Percentiles rank a stretch among this genome's conserved stretches.
Evolutionary conservation across 2,888 invertebrate genomes (phyloP).

Genomic region (Conomelus anceps): DNA sequence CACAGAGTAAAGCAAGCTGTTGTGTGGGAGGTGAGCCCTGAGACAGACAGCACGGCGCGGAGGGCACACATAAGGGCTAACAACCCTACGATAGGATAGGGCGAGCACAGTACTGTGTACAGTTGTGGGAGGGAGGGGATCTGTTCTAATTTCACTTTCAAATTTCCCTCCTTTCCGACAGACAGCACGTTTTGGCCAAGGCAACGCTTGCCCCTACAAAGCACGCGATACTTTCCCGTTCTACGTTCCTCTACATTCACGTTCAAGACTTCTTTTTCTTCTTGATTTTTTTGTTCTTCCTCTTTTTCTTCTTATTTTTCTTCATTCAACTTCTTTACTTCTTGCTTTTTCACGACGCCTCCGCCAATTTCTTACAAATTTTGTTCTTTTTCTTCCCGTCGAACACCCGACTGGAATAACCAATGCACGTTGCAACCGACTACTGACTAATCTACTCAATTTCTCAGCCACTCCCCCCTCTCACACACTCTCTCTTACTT

Average conservation of each 20-base stretch:
- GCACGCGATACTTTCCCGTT: neutral
- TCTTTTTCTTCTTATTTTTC: neutral
- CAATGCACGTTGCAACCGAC: no score
- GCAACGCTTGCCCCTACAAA: neutral
- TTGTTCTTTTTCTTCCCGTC: neutral
- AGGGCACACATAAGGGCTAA: neutral
- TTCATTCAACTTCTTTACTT: neutral
- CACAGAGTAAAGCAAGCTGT: neutral
- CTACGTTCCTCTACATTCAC: neutral
- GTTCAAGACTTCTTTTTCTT: neutral
- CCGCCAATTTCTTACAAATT: neutral
- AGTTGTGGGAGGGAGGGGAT: neutral
- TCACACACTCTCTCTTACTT: neutral
- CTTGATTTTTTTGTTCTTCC: neutral
- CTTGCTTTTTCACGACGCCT: neutral
- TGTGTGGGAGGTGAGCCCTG: neutral
- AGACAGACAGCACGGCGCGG: no score
- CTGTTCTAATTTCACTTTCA: neutral
- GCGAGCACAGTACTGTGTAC: neutral
- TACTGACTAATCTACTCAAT: neutral
- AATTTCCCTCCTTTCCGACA: neutral
- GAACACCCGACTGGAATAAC: neutral
- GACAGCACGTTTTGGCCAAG: neutral
- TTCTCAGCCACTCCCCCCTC: neutral
- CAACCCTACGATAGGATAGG: neutral